These are phyloP conservation scores for Poeciliopsis gracilis DNA, from an alignment of 2,797 vertebrate species.

Conservation along the genomic window DNA sequence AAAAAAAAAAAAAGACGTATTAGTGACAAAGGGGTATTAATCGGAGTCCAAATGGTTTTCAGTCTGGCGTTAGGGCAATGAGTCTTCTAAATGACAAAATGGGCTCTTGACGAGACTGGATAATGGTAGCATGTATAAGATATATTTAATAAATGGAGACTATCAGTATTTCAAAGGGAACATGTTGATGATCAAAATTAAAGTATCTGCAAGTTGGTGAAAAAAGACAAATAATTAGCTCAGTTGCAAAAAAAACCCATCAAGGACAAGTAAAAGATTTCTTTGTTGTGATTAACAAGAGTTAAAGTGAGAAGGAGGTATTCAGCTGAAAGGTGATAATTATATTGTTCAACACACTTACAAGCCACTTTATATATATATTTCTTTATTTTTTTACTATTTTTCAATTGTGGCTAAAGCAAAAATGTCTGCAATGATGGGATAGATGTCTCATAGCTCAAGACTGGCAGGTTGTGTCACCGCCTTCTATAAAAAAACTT, in stretches of 20 bases:
- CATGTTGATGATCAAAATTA: not conserved
- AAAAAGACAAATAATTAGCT: not conserved
- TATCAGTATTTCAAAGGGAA: not conserved
- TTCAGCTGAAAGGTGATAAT: conserved; percentile 25
- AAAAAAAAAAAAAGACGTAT: conserved; percentile 12
- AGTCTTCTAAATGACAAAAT: conserved; percentile 17
- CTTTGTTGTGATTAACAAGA: conserved; percentile 6
- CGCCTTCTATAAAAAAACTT: not conserved
- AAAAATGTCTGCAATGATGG: conserved; percentile 17
- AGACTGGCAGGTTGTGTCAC: conserved; percentile 14
- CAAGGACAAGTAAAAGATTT: conserved; percentile 3
- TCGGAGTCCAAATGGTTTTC: conserved; percentile 36
- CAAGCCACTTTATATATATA: not conserved
- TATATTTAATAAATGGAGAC: not conserved
- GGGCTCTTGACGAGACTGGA: not conserved
- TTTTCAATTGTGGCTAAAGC: conserved; percentile 24
- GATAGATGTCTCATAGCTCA: conserved; percentile 15
- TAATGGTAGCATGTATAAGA: not conserved
- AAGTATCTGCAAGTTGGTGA: not conserved
- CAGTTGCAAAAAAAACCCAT: not conserved
- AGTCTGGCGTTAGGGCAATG: conserved; percentile 14
- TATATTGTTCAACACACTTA: conserved; percentile 33
- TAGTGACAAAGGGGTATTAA: conserved; percentile 43
- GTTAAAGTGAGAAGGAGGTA: conserved; percentile 9
- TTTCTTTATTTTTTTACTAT: conserved; percentile 15